These are phyloP conservation scores for Plagiodera versicolora DNA, from an alignment of 2,888 invertebrate genomes.

Conservation along the genomic window DNA sequence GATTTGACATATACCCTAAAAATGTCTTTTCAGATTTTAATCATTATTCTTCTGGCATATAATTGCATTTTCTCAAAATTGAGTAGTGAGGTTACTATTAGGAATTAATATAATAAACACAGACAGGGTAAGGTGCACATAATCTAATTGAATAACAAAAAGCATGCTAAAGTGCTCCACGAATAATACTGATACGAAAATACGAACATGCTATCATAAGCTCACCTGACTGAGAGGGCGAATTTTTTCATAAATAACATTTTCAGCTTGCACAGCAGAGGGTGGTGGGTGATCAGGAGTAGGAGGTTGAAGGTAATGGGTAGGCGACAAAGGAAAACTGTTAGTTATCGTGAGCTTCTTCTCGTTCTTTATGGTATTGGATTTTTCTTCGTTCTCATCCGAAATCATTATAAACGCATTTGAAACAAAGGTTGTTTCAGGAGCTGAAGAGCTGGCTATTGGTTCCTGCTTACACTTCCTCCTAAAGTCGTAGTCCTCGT, in stretches of 20 bases:
- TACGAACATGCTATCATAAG: conserved; percentile 46
- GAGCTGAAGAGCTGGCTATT: conserved; percentile 48
- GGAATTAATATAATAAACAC: background rate
- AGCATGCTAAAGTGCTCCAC: conserved; percentile 2
- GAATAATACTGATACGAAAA: conserved; percentile 23
- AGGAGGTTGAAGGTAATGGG: conserved; percentile 88
- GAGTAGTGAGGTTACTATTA: background rate
- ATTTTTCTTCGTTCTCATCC: conserved; percentile 50
- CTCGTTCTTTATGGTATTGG: conserved; percentile 31
- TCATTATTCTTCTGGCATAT: background rate
- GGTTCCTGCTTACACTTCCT: conserved; percentile 47
- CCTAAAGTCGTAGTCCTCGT: conserved; percentile 64
- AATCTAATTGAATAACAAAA: background rate
- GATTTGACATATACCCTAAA: background rate
- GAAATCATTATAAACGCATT: conserved; percentile 59
- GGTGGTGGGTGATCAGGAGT: conserved; percentile 95
- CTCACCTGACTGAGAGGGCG: conserved; percentile 88
- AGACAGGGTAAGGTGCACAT: background rate
- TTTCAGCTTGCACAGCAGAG: conserved; percentile 84
- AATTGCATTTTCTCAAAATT: background rate
- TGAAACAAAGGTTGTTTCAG: conserved; percentile 58
- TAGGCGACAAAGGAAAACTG: conserved; percentile 77
- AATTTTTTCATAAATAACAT: conserved; percentile 86
- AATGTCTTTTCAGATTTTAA: background rate
- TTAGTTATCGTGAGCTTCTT: conserved; percentile 31